phyloP scores from a whole-genome alignment of 53 echinoderm and acorn worm species.

The Paelopatides confundens region DNA sequence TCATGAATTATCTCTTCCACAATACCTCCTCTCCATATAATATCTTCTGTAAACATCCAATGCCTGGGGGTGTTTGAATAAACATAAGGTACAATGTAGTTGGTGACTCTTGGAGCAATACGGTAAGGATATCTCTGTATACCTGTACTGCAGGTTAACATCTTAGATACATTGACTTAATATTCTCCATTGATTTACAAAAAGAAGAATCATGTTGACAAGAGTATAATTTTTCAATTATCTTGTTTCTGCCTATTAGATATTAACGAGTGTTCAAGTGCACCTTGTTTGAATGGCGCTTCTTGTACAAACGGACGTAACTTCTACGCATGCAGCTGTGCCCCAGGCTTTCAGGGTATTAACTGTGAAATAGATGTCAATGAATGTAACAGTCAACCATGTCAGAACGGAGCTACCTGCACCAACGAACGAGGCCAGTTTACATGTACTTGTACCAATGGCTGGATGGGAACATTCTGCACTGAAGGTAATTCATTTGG shows the following conservation, averaged over 20 bases:
- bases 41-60: too few relatives aligned
- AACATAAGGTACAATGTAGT: too few relatives aligned
- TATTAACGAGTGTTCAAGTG: slow-evolving; percentile 42
- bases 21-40: too few relatives aligned
- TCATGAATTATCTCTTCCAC: too few relatives aligned
- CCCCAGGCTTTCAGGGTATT: slow-evolving; percentile 37
- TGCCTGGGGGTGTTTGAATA: too few relatives aligned
- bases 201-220: neutral
- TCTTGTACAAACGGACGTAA: slow-evolving; percentile 33
- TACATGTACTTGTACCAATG: slow-evolving; percentile 56
- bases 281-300: slow-evolving; percentile 37
- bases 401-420: slow-evolving; percentile 66
- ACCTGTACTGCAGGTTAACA: too few relatives aligned
- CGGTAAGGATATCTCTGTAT: too few relatives aligned
- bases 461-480: slow-evolving; percentile 67
- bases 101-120: too few relatives aligned
- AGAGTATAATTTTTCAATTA: neutral
- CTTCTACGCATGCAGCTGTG: slow-evolving; percentile 36
- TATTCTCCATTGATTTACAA: neutral
- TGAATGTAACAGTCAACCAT: slow-evolving; percentile 50
- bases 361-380: slow-evolving; percentile 61
- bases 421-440: slow-evolving; percentile 27
- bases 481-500: slow-evolving; percentile 66
- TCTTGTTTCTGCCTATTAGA: too few relatives aligned
- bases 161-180: too few relatives aligned